Evolutionary conservation across 2,113 vertebrate species (phyloP).

Genomic region (Macrotus californicus): DNA sequence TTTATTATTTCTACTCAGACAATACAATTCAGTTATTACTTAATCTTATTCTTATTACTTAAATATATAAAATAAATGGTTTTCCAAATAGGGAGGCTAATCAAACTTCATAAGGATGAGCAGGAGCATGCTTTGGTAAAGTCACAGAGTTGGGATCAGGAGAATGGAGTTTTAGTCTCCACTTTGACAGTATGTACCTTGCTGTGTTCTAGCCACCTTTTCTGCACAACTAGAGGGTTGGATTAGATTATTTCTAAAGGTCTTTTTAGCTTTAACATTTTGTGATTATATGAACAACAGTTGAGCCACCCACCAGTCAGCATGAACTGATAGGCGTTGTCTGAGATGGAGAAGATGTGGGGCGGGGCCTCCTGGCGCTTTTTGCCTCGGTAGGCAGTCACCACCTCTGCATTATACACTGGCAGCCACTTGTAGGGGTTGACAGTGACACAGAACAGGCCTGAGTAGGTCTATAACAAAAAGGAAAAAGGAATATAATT

Average conservation of each 20-base stretch:
- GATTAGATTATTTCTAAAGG: neutral
- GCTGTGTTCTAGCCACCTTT: neutral
- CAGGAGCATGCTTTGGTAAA: neutral
- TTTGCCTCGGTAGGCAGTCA: conserved; percentile 76
- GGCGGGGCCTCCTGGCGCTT: conserved; percentile 81
- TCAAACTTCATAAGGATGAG: neutral
- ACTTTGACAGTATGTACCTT: neutral
- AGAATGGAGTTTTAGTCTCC: neutral
- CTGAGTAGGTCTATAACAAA: conserved; percentile 85
- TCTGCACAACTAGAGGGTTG: neutral
- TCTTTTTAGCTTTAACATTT: neutral
- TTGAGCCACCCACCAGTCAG: conserved; percentile 72
- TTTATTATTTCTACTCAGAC: neutral
- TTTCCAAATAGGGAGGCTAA: neutral
- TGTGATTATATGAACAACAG: neutral
- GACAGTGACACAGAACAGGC: conserved; percentile 89
- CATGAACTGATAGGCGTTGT: conserved; percentile 81
- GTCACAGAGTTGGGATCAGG: neutral
- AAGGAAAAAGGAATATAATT: neutral
- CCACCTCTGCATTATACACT: conserved; percentile 81
- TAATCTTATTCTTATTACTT: neutral
- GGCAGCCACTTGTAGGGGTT: conserved; percentile 91
- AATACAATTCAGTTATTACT: neutral
- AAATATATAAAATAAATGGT: neutral
- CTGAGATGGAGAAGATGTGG: conserved; percentile 83